Evolutionary conservation across 2,888 invertebrate species (phyloP).

Genomic region (Elgonia sp.): DNA sequence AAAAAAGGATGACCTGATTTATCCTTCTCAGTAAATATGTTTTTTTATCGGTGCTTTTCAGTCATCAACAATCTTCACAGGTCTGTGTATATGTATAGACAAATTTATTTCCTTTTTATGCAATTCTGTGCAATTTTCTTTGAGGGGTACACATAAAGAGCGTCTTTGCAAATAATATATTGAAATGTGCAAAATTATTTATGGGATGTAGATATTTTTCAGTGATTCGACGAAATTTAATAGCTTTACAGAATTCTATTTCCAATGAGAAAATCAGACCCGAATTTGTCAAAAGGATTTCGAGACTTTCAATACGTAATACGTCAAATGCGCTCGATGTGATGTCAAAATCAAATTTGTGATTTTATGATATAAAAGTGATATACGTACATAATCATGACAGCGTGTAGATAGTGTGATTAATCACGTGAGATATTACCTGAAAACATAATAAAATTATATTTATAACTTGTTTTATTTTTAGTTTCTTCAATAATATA

Average conservation of each 20-base stretch:
- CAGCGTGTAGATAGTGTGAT: constrained; percentile 45
- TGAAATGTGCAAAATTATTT: constrained; percentile 17
- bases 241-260: constrained; percentile 2
- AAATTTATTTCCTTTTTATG: constrained; percentile 4
- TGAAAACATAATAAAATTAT: constrained; percentile 25
- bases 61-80: constrained; percentile 9
- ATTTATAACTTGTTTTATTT: background rate
- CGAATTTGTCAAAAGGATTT: constrained; percentile 33
- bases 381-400: constrained; percentile 51
- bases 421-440: constrained; percentile 24
- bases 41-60: constrained; percentile 6
- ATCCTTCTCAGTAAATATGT: constrained; percentile 36
- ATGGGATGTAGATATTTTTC: background rate
- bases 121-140: constrained; percentile 6
- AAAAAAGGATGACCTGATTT: constrained; percentile 58
- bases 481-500: background rate
- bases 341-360: constrained; percentile 28
- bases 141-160: background rate
- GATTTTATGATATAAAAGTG: constrained; percentile 39
- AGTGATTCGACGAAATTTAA: constrained; percentile 15
- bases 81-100: no score
- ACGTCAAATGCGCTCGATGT: constrained; percentile 6
- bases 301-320: background rate
- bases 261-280: background rate
- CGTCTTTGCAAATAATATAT: background rate